Evolutionary conservation across 2,113 vertebrate genomes (phyloP), one percentile per base, ranked within the genome.

Genomic region (Cervus canadensis): DNA sequence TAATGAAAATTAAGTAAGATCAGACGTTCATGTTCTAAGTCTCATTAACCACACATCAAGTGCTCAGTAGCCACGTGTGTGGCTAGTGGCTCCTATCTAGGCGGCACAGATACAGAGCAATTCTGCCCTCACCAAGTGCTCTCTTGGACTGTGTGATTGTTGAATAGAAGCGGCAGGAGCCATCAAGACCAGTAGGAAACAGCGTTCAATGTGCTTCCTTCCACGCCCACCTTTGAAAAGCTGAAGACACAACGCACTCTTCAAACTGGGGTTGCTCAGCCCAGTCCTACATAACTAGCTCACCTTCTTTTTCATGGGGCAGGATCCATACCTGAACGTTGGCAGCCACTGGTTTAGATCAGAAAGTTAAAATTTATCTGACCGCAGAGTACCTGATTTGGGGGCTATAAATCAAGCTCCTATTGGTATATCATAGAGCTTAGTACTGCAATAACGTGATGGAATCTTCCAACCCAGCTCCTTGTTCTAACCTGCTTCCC

Each of bases 1-100:
- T 94, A 96, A 94, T 91, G 95, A 74, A 94, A 91, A 92, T 93
- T 10, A 94, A 83, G 48, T 36, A 64, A 40, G 83, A 83, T 84
- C 62, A 84, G 76, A 95, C 48, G 6, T 82, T 88, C 36, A 43
- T 45, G 91, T 86, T 74, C 59, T 76, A 25, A 64, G 17, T 92
- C 43, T 40, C 76, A 62, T 50, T 30, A 92, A 86, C 64, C 67
- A 56, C 43, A 28, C 76, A 7, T 50, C n/a, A 83, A 62, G 10
- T 14, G 45, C 57, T 92, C 62, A 33, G 15, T 28, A 78, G 79
- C 52, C 62, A n/a, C 30, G 67, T 23, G 14, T 7, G 15, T 79
- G 78, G 64, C 74, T 7, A 23, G 62, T 87, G 96, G 33, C 43
- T 52, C 84, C 19, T 64, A 59, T 28, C n/a, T 5, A 3, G 48